phyloP scores from a whole-genome alignment of 2,888 invertebrate species.

The Trisateles emortualis region DNA sequence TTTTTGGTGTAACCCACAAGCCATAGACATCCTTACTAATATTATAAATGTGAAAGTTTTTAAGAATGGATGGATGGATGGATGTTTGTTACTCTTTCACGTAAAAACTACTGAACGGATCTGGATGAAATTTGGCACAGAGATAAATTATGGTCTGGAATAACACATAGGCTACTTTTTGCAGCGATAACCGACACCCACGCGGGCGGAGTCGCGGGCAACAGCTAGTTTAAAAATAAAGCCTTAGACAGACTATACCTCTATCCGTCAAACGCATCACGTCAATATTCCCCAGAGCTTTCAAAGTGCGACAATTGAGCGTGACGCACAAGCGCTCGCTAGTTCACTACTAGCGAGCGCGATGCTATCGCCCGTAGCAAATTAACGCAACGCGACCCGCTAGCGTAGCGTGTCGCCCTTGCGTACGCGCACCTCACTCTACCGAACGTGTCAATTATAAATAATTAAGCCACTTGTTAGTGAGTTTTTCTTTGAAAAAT shows the following conservation, averaged over 20 bases:
- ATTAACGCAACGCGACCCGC: slow-evolving; percentile 53
- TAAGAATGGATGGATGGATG: too few species aligned
- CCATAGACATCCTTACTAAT: too few species aligned
- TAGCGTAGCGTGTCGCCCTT: slow-evolving; percentile 54
- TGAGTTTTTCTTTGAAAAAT: slow-evolving; percentile 3
- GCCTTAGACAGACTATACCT: slow-evolving; percentile 3
- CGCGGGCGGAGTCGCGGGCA: too few species aligned
- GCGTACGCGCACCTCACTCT: slow-evolving; percentile 28
- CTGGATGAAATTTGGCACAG: too few species aligned
- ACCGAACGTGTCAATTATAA: slow-evolving; percentile 37
- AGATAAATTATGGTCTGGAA: too few species aligned
- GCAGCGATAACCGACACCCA: too few species aligned
- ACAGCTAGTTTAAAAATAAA: too few species aligned
- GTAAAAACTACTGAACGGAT: too few species aligned
- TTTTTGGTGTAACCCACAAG: too few species aligned
- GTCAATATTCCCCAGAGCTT: slow-evolving; percentile 10
- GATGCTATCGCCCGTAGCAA: slow-evolving; percentile 59
- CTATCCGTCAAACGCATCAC: slow-evolving; percentile 1
- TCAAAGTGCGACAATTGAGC: slow-evolving; percentile 40
- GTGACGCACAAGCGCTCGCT: slow-evolving; percentile 40
- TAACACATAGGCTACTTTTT: too few species aligned
- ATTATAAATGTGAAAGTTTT: too few species aligned
- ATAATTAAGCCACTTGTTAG: slow-evolving; percentile 12
- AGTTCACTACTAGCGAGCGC: slow-evolving; percentile 11
- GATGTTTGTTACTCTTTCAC: too few species aligned